phyloP scores from a whole-genome alignment of 2,113 vertebrate genomes.

The Myiagra hebetior region DNA sequence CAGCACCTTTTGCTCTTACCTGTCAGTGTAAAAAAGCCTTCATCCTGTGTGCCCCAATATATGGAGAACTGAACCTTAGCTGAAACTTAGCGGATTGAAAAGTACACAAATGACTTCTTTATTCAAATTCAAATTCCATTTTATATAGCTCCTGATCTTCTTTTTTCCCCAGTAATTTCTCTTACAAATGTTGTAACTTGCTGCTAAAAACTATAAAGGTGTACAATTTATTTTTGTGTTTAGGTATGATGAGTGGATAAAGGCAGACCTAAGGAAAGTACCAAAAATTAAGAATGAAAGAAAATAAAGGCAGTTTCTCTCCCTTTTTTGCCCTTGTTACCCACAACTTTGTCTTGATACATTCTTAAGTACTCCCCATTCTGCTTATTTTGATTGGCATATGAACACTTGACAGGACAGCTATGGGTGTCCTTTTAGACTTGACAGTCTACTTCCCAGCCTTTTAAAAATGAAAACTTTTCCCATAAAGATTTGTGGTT shows the following conservation, averaged over 20 bases:
- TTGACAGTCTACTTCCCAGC: neutral
- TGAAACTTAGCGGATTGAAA: neutral
- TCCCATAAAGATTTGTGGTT: neutral
- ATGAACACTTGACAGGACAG: neutral
- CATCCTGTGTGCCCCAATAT: neutral
- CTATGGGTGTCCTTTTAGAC: neutral
- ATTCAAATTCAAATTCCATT: neutral
- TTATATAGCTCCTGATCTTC: neutral
- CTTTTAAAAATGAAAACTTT: neutral
- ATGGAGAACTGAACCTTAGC: neutral
- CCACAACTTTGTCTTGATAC: neutral
- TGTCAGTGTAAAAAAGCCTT: neutral
- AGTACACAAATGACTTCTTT: neutral
- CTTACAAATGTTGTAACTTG: neutral
- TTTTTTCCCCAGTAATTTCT: neutral
- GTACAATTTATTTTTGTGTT: slow-evolving; percentile 7
- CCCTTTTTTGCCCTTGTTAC: neutral
- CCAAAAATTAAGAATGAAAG: slow-evolving; percentile 92
- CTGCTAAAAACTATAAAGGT: neutral
- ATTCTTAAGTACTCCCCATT: neutral
- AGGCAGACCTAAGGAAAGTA: slow-evolving; percentile 87
- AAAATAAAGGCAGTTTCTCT: slow-evolving; percentile 88
- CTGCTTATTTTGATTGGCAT: neutral
- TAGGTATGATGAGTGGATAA: slow-evolving; percentile 93
- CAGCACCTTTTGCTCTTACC: neutral